These are phyloP conservation scores for Hipposideros armiger DNA, from an alignment of 2,113 vertebrate species.

Conservation along the genomic window DNA sequence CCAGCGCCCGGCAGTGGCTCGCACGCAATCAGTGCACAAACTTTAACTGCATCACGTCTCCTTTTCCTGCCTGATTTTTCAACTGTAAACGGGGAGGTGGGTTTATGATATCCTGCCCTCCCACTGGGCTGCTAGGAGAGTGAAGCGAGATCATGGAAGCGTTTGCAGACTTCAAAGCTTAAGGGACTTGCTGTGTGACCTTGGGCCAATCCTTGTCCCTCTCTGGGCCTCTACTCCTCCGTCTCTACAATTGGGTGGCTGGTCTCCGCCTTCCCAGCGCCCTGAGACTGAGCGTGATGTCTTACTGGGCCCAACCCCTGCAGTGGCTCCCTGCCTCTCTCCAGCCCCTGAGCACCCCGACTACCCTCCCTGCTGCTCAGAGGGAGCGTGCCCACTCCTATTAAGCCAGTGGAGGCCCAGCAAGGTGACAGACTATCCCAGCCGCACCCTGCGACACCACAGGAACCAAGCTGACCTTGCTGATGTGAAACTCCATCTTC, in stretches of 20 bases:
- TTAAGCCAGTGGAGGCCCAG: not conserved
- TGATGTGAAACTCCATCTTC: constrained; percentile 97
- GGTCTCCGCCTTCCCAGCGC: not conserved
- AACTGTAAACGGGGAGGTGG: not conserved
- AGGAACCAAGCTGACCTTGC: constrained; percentile 90
- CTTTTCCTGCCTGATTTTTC: not conserved
- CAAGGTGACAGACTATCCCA: fast-evolving
- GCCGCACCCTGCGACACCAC: not conserved
- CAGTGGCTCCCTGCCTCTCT: not conserved
- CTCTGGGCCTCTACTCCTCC: not conserved
- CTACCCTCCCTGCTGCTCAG: not conserved
- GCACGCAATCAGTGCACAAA: not conserved
- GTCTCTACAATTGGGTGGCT: not conserved
- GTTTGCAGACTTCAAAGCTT: not conserved
- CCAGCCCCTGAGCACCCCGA: not conserved
- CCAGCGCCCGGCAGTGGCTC: not conserved
- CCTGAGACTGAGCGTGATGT: not conserved
- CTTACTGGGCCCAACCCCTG: not conserved
- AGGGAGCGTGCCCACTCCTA: not conserved
- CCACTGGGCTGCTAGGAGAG: fast-evolving
- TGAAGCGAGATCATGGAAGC: fast-evolving
- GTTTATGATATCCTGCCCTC: fast-evolving
- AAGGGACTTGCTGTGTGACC: not conserved
- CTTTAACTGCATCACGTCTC: not conserved
- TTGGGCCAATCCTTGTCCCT: not conserved